These are phyloP conservation scores for Onychomys arenicola DNA, from an alignment of 2,797 vertebrate species.

Conservation along the genomic window DNA sequence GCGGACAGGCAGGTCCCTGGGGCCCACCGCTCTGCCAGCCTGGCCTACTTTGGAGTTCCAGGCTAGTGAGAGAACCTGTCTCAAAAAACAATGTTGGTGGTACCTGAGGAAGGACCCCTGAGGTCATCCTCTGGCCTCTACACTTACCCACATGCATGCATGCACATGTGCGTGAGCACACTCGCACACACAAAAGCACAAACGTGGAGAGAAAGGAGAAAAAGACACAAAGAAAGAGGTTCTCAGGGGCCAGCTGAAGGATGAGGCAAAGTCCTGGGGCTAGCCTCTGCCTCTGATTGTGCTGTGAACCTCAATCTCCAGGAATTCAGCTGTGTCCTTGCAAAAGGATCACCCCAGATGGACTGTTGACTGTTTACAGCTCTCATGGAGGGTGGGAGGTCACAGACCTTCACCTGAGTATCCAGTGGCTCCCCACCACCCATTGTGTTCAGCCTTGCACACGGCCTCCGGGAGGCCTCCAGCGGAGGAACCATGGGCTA, in stretches of 20 bases:
- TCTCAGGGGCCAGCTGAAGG: background rate
- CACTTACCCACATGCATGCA: background rate
- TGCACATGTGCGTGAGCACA: rapidly evolving
- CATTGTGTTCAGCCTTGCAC: background rate
- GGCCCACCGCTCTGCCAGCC: background rate
- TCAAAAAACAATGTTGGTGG: background rate
- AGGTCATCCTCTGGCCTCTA: background rate
- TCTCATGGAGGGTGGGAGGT: too few species aligned
- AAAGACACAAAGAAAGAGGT: background rate
- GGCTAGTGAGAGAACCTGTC: background rate
- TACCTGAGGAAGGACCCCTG: background rate
- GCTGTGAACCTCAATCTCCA: background rate
- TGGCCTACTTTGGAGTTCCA: background rate
- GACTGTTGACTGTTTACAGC: background rate
- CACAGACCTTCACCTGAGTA: background rate
- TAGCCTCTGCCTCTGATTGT: background rate
- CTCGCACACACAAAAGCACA: background rate
- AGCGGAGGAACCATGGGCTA: background rate
- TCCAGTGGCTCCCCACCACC: background rate
- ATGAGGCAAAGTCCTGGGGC: background rate
- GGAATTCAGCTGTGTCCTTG: background rate
- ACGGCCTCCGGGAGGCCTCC: too few species aligned
- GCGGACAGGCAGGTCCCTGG: background rate
- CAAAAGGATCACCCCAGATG: background rate
- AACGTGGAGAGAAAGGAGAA: background rate